A percentile compares a stretch with the other conserved stretches of the same genome.
These are phyloP conservation scores for Dryococelus australis DNA, from an alignment of 2,888 invertebrate genomes.

Conservation along the genomic window DNA sequence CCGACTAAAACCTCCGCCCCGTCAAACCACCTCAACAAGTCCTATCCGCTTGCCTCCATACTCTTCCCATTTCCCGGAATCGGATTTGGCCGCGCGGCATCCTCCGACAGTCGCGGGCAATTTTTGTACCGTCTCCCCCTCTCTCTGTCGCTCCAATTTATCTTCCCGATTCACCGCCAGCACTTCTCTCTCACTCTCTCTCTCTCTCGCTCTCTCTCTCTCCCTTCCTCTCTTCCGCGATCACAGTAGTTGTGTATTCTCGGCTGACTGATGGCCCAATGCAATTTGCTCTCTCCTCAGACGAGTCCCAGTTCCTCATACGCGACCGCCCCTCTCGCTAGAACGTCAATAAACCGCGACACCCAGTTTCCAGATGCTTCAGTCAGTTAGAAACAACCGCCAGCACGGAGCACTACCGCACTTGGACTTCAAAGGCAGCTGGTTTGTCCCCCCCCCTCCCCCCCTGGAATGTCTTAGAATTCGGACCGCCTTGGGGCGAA, in stretches of 20 bases:
- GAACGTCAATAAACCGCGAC: too few species aligned
- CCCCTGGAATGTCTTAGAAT: too few species aligned
- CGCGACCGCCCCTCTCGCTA: too few species aligned
- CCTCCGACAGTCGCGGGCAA: neutral
- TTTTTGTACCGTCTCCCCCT: neutral
- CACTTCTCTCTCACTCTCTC: too few species aligned
- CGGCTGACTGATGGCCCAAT: slow-evolving; percentile 1
- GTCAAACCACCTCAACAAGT: neutral
- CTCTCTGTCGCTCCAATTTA: neutral
- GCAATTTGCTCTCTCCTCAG: neutral
- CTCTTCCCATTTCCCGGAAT: slow-evolving; percentile 10
- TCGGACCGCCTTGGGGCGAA: too few species aligned
- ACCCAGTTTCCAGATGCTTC: too few species aligned
- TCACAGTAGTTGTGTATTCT: neutral
- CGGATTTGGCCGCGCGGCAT: neutral
- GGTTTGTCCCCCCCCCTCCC: too few species aligned
- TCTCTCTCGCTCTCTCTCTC: neutral
- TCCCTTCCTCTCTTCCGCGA: neutral
- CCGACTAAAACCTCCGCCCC: neutral
- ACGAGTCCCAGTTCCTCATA: too few species aligned
- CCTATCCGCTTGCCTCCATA: slow-evolving; percentile 16
- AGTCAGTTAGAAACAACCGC: too few species aligned
- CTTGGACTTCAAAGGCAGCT: too few species aligned
- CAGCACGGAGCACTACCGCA: too few species aligned
- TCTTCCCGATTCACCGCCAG: neutral